These are phyloP conservation scores for Solenodon paradoxus DNA, from an alignment of 2,113 vertebrate species.

Conservation along the genomic window DNA sequence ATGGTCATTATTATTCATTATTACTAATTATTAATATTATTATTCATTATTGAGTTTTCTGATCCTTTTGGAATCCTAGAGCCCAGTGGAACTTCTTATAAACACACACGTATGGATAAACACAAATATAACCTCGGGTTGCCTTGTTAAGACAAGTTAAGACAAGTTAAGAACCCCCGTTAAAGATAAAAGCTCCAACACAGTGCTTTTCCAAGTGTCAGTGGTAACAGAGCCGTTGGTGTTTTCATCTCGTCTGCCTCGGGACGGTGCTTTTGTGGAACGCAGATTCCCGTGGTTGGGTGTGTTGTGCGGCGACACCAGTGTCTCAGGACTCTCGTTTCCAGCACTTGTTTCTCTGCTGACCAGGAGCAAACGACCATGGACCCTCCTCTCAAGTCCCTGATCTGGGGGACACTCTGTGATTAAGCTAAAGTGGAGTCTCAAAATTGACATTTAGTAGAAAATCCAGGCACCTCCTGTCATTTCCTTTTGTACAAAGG, in stretches of 20 bases:
- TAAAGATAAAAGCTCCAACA: neutral
- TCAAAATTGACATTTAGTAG: neutral
- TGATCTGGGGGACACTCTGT: neutral
- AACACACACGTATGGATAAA: neutral
- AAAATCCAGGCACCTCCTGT: neutral
- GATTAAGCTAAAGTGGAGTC: neutral
- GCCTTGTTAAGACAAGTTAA: neutral
- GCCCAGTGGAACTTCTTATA: neutral
- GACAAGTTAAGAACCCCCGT: neutral
- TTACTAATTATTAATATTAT: too few relatives aligned
- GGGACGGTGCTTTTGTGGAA: neutral
- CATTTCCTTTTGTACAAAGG: neutral
- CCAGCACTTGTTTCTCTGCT: neutral
- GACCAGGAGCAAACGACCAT: neutral
- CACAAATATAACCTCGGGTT: neutral
- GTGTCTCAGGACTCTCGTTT: neutral
- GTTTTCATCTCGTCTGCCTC: neutral
- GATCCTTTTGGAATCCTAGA: neutral
- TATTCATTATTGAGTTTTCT: neutral
- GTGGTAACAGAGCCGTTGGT: neutral
- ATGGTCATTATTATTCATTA: too few relatives aligned
- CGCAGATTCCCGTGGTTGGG: rapidly evolving
- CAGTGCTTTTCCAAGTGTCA: neutral
- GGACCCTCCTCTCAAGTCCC: neutral
- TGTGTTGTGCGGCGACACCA: rapidly evolving